Evolutionary conservation across 2,113 vertebrate species (phyloP), one percentile per base, ranked within the genome.

Genomic region (Anoura caudifer): DNA sequence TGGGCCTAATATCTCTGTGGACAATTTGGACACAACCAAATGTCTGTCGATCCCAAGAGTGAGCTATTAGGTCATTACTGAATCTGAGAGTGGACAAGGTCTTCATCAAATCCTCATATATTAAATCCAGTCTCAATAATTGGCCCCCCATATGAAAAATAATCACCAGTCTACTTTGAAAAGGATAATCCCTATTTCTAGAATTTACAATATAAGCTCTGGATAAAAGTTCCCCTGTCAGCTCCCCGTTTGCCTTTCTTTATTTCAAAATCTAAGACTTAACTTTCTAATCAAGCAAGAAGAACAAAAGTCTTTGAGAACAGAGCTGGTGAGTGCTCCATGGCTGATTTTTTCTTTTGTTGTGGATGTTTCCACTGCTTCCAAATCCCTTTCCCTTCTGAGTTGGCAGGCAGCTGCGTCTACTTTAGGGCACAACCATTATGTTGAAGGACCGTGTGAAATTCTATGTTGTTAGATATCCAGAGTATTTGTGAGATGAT

Each of bases 401-500:
- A 36, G 33, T 20, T 61, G 16, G 43, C 38, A 59, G 41, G 75
- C 69, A 90, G 59, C 47, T 95, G 54, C 91, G n/a, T 86, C 59
- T 93, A 69, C 7, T 67, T 61, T 76, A 61, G 77, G 47, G 3
- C 43, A 75, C 22, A n/a, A 36, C 0, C 26, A 28, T 93, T 87
- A 92, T 77, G 13, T 43, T 89, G 59, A 91, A 91, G 43, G 28
- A 61, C n/a, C 17, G 41, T 41, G 14, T 86, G 26, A 90, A 95
- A 94, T 93, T 94, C 20, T 85, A 17, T 59, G 33, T 82, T 77
- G 24, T 85, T 83, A 96, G 28, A 28, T 91, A 80, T 72, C 28
- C 82, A 77, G n/a, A 84, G 50, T 82, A 67, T 91, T 95, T 94
- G 56, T 81, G 77, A 91, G n/a, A 70, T 54, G 73, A 77, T 85